phyloP scores from a whole-genome alignment of 2,113 vertebrate species.

The Centropus unirufus region DNA sequence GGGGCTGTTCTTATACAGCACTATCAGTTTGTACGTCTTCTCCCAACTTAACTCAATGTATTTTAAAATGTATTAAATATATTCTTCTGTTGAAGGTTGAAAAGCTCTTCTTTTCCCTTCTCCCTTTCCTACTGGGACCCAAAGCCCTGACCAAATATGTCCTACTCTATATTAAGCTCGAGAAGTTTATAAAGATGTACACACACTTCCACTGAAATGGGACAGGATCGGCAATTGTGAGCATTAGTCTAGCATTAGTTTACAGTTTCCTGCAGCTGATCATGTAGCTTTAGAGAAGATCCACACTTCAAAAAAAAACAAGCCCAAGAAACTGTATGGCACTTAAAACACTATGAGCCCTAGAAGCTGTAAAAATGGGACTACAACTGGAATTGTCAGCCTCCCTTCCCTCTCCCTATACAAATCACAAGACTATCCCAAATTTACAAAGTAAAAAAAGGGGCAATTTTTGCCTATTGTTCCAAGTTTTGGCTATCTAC shows the following conservation, averaged over 20 bases:
- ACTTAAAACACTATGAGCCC: not conserved
- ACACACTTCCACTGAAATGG: not conserved
- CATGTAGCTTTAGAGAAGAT: not conserved
- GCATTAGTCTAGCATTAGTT: not conserved
- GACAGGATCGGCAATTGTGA: not conserved
- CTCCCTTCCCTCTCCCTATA: not conserved
- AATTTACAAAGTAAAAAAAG: not conserved
- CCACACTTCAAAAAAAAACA: not conserved
- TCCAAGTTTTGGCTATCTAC: not conserved
- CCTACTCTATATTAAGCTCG: not conserved
- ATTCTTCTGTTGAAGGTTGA: not conserved
- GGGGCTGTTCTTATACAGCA: not conserved
- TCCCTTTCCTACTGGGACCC: not conserved
- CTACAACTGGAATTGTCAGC: not conserved
- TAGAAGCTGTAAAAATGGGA: not conserved
- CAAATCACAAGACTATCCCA: not conserved
- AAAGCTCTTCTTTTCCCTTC: not conserved
- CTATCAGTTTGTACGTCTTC: not conserved
- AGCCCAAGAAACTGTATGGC: not conserved
- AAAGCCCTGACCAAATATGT: not conserved
- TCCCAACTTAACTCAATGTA: not conserved
- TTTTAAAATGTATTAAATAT: not conserved
- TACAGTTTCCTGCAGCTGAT: not conserved
- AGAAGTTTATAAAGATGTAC: not conserved
- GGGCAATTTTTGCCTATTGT: not conserved